phyloP scores from a whole-genome alignment of 2,113 vertebrate genomes.

The Cyprinus carpio region DNA sequence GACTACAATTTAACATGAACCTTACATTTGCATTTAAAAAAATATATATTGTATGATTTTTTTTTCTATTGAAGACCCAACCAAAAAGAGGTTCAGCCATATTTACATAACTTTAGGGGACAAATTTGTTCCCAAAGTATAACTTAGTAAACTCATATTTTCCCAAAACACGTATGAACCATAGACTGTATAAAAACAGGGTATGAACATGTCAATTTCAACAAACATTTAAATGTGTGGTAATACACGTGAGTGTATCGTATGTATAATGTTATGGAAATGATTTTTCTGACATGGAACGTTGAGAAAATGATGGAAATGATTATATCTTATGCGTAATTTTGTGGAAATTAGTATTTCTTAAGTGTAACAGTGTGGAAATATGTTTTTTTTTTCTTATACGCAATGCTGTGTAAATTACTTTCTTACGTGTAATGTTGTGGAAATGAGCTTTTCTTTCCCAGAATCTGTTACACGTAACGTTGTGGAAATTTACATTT shows the following conservation, averaged over 20 bases:
- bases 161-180: background rate
- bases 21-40: no score
- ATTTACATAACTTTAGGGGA: background rate
- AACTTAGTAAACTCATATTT: background rate
- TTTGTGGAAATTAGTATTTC: no score
- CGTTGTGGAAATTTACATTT: no score
- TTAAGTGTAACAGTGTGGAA: background rate
- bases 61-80: no score
- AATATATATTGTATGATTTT: no score
- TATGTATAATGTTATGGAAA: background rate
- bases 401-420: no score
- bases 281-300: background rate
- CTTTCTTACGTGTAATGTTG: background rate
- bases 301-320: background rate
- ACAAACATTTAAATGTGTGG: background rate
- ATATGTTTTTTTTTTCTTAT: background rate
- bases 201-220: no score
- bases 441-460: conserved; percentile 64
- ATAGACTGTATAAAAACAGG: no score
- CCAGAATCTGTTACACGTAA: no score
- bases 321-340: background rate
- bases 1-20: no score
- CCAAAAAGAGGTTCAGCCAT: background rate
- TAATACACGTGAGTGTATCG: background rate
- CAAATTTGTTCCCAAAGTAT: background rate